Base-by-base conservation (phyloP, 2,797 vertebrate genomes). In the Vireo griseus region DNA sequence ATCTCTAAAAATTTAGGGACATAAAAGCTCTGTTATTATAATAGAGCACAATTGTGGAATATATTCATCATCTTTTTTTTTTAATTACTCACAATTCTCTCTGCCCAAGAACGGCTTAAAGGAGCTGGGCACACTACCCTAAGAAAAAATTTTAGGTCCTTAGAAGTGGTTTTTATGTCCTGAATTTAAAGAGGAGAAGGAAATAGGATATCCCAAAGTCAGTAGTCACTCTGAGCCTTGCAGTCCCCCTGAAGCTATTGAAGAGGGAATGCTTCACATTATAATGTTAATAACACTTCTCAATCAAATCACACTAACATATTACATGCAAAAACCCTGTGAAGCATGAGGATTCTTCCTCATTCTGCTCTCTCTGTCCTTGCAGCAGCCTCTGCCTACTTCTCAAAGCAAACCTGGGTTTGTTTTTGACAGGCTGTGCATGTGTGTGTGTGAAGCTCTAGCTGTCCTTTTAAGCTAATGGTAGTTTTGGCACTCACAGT, bases 401-500 rank as follows among this genome's bases (percentile, higher is more conserved):
- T 42, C 71, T 61, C n/a, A 26, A 12, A 68, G 29, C 1, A 1
- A 29, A 14, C 18, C 55, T 33, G 11, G 19, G 25, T 47, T 63
- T 66, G 42, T 18, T 71, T 76, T 16, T 39, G 75, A 33, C 67
- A 14, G 79, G 68, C 76, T 45, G 59, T 16, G 44, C 4, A 5
- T 42, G 65, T 29, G 3, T 28, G 29, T 24, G 63, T 65, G 59
- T 52, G 39, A 67, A 63, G 76, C 54, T 77, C 67, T 91, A 1
- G 31, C 81, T 69, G 83, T 72, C 91, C 92, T 93, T 90, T 89
- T 61, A 79, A 81, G 77, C 71, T 81, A 74, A 86, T 14, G 84
- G 80, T 52, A 58, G 13, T 16, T 88, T 83, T 95, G 94, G 96
- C 95, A 86, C 50, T 42, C 4, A 3, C 39, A 13, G 11, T 16